A percentile compares a stretch with the other conserved stretches of the same genome.
These are phyloP conservation scores for Porites australiensis DNA, from an alignment of 64 coral and sea anemone species.

Conservation along the genomic window DNA sequence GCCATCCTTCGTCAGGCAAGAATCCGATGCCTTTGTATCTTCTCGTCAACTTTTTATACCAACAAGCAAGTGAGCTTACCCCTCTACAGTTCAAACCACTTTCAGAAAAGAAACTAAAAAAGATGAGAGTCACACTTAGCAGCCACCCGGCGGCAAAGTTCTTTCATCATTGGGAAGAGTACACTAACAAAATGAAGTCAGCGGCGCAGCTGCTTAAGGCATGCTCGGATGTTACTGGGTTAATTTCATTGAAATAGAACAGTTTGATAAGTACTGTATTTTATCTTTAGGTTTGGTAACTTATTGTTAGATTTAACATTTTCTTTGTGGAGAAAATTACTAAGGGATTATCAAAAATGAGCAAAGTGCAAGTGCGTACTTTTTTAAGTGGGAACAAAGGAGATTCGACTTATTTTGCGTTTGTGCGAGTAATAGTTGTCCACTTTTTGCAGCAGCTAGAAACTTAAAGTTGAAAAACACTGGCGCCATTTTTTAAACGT, in stretches of 20 bases:
- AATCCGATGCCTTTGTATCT: background rate
- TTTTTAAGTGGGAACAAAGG: no score
- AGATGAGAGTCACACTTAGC: background rate
- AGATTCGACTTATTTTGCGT: no score
- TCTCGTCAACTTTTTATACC: background rate
- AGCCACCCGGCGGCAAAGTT: background rate
- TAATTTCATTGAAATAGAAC: background rate
- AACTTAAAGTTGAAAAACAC: no score
- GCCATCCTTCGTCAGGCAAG: background rate
- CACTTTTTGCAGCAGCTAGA: no score
- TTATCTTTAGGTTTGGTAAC: no score
- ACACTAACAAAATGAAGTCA: background rate
- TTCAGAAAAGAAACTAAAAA: background rate
- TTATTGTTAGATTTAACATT: no score
- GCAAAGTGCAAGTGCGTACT: no score
- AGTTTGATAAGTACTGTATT: no score
- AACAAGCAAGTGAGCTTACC: background rate
- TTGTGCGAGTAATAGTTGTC: no score
- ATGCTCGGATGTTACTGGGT: background rate
- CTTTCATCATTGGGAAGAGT: background rate
- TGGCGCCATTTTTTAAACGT: no score
- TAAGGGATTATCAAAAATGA: no score
- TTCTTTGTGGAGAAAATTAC: no score
- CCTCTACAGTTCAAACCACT: background rate
- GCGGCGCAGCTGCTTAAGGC: background rate